phyloP scores from a whole-genome alignment of 2,888 invertebrate genomes.

The Harpagoxenus sublaevis region DNA sequence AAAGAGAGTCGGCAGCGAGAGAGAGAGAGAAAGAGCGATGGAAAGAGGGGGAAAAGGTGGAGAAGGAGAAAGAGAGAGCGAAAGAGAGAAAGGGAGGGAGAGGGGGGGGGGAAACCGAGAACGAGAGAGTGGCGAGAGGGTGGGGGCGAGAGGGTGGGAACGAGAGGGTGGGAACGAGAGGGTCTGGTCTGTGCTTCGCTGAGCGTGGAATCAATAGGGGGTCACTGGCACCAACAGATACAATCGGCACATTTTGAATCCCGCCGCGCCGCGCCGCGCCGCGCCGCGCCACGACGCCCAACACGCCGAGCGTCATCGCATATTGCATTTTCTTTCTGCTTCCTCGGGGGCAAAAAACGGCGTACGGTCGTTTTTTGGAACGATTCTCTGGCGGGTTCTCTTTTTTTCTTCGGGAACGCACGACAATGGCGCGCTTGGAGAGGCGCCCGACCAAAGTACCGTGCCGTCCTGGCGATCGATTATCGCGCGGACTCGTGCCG shows the following conservation, averaged over 20 bases:
- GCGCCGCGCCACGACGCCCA: conserved; percentile 42
- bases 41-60: conserved; percentile 30
- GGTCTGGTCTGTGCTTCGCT: conserved; percentile 82
- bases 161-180: conserved; percentile 75
- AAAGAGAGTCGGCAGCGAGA: conserved; percentile 28
- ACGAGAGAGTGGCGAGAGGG: conserved; percentile 39
- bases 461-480: conserved; percentile 35
- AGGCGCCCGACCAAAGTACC: conserved; percentile 12
- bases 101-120: neutral
- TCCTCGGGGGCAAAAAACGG: too few species aligned
- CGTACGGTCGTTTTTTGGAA: neutral
- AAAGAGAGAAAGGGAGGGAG: conserved; percentile 46
- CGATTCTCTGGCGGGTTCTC: neutral
- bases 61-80: conserved; percentile 17
- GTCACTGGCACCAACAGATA: conserved; percentile 85
- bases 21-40: conserved; percentile 37
- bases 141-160: conserved; percentile 61
- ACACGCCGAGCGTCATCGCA: conserved; percentile 47
- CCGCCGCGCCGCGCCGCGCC: conserved; percentile 57
- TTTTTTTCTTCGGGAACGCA: conserved; percentile 1
- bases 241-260: conserved; percentile 84
- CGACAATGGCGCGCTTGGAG: conserved; percentile 6
- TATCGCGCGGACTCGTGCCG: conserved; percentile 17
- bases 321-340: neutral
- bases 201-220: conserved; percentile 85